Evolutionary conservation across 2,888 invertebrate genomes (phyloP).

Genomic region (Philhelius pedissequus): DNA sequence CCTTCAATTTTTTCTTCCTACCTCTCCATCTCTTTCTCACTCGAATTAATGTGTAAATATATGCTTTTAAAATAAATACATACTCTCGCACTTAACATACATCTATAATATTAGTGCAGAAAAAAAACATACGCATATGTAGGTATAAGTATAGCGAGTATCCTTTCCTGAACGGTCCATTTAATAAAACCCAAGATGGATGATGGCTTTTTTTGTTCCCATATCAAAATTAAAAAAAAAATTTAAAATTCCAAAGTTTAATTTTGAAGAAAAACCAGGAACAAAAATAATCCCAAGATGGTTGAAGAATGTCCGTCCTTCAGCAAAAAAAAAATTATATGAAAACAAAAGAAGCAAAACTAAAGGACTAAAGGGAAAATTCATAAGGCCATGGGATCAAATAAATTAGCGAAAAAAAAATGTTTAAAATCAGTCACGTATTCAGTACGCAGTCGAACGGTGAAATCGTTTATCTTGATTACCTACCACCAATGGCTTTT

Average conservation of each 20-base stretch:
- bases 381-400: conserved; percentile 38
- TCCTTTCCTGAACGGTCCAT: conserved; percentile 8
- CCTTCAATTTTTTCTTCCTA: not conserved
- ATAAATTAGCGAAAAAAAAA: conserved; percentile 48
- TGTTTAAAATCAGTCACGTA: conserved; percentile 56
- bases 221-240: conserved; percentile 21
- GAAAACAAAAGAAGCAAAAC: not conserved
- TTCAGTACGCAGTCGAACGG: conserved; percentile 23
- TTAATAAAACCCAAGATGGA: conserved; percentile 25
- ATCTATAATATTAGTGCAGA: not conserved
- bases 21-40: not conserved
- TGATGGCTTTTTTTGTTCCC: conserved; percentile 3
- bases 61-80: conserved; percentile 47
- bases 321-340: not conserved
- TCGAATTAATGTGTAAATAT: conserved; percentile 32
- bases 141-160: not conserved
- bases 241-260: conserved; percentile 31
- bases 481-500: conserved; percentile 20
- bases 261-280: conserved; percentile 14
- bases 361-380: conserved; percentile 13
- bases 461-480: conserved; percentile 56
- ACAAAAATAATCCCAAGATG: conserved; percentile 25
- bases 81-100: conserved; percentile 22
- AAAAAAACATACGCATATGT: not conserved
- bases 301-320: conserved; percentile 18